Conservation (phyloP, 2,888 invertebrate genomes). For the Calliphora vomitoria region DNA sequence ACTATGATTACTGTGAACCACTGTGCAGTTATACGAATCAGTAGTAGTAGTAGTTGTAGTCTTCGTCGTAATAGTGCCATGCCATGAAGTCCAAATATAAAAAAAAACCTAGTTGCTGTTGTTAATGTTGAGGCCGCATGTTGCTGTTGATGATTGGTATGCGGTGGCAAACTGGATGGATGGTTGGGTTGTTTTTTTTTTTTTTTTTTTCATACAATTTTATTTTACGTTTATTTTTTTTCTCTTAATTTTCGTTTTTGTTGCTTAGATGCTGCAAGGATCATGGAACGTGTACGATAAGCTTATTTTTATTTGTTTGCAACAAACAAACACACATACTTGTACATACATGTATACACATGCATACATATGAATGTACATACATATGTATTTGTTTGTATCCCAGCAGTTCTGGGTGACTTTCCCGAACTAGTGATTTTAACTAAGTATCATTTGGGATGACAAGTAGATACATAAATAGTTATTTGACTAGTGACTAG, state of each 20-base stretch:
- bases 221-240: conserved; percentile 4
- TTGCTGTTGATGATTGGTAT: conserved; percentile 75
- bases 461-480: too few relatives aligned
- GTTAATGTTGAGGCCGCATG: conserved; percentile 73
- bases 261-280: conserved; percentile 69
- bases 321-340: conserved; percentile 12
- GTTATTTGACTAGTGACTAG: too few relatives aligned
- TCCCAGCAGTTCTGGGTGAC: too few relatives aligned
- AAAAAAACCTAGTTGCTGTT: conserved; percentile 45
- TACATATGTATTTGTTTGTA: not conserved
- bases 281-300: conserved; percentile 74
- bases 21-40: conserved; percentile 24
- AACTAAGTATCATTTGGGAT: too few relatives aligned
- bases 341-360: not conserved
- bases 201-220: conserved; percentile 51
- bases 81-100: conserved; percentile 39
- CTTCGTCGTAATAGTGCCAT: conserved; percentile 29
- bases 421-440: too few relatives aligned
- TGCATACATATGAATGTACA: not conserved
- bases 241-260: conserved; percentile 47
- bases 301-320: conserved; percentile 68
- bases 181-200: conserved; percentile 60
- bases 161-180: conserved; percentile 75
- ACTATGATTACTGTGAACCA: conserved; percentile 6
- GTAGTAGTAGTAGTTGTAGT: conserved; percentile 12